Evolutionary conservation across 1,140 invertebrate genomes (phyloP).

Genomic region (Drosophila kohkoa): DNA sequence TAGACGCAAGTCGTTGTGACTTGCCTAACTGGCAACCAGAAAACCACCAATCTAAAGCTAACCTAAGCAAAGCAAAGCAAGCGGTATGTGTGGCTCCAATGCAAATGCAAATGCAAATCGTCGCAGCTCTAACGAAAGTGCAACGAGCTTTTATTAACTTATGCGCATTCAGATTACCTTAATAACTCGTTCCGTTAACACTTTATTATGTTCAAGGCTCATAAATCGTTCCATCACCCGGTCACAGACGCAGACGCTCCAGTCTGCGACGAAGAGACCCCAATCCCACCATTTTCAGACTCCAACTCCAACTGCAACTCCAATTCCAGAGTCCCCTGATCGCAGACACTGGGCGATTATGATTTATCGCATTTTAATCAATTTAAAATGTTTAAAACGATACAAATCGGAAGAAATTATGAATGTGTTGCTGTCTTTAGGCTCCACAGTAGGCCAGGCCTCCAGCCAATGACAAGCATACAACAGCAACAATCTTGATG

Average conservation of each 20-base stretch:
- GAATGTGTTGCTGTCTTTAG: conserved; percentile 81
- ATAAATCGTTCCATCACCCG: conserved; percentile 84
- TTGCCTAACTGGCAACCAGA: conserved; percentile 3
- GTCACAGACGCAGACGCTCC: conserved; percentile 40
- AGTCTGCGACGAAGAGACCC: conserved; percentile 11
- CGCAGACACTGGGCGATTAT: conserved; percentile 69
- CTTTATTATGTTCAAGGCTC: conserved; percentile 83
- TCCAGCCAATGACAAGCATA: conserved; percentile 49
- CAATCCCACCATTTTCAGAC: conserved; percentile 9
- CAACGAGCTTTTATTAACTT: conserved; percentile 79
- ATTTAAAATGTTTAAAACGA: conserved; percentile 84
- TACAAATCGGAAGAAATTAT: conserved; percentile 84
- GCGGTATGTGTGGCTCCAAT: conserved; percentile 37
- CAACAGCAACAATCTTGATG: conserved; percentile 44
- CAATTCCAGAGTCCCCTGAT: conserved; percentile 13
- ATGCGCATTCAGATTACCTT: conserved; percentile 82
- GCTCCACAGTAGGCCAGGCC: conserved; percentile 76
- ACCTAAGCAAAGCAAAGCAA: background rate
- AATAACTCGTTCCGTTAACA: conserved; percentile 85
- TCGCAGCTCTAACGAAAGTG: conserved; percentile 34
- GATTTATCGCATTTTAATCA: conserved; percentile 85
- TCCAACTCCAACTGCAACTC: too few relatives aligned
- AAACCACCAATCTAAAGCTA: too few relatives aligned
- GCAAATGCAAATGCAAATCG: conserved; percentile 73
- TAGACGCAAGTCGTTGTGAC: conserved; percentile 49